These are phyloP conservation scores for Discoglossus pictus DNA, from an alignment of 2,797 vertebrate species.

Conservation along the genomic window DNA sequence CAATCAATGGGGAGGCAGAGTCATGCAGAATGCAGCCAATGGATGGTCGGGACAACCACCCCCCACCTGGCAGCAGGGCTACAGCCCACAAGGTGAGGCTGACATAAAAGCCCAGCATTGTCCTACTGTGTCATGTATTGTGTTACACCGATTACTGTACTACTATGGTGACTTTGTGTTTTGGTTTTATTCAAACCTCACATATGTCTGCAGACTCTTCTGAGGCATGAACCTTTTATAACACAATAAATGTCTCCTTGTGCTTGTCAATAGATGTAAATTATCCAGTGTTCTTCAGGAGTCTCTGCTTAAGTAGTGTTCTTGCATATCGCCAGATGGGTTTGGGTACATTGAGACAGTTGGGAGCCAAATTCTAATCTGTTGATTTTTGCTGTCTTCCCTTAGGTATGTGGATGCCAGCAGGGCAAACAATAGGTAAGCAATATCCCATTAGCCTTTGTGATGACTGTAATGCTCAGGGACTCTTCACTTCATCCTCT, in stretches of 20 bases:
- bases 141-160: too few species aligned
- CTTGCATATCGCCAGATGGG: too few species aligned
- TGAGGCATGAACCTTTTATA: too few species aligned
- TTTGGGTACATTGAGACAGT: too few species aligned
- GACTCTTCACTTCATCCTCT: slow-evolving; percentile 44
- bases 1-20: slow-evolving; percentile 92
- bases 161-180: too few species aligned
- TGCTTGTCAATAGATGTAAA: too few species aligned
- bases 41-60: slow-evolving; percentile 97
- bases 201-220: not conserved
- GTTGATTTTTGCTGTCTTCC: slow-evolving; percentile 5
- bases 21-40: slow-evolving; percentile 92
- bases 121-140: too few species aligned
- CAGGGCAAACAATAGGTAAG: slow-evolving; percentile 95
- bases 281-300: too few species aligned
- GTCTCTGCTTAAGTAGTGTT: too few species aligned
- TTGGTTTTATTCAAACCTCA: too few species aligned
- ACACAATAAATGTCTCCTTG: too few species aligned
- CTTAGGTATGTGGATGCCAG: slow-evolving; percentile 96
- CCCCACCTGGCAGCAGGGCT: slow-evolving; percentile 93
- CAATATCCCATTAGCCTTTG: slow-evolving; percentile 33
- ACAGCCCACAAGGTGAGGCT: slow-evolving; percentile 92
- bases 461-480: slow-evolving; percentile 41
- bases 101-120: rapidly evolving
- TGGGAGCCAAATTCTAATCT: not conserved